phyloP scores from a whole-genome alignment of 2,888 invertebrate species.

The Fragum sueziense region DNA sequence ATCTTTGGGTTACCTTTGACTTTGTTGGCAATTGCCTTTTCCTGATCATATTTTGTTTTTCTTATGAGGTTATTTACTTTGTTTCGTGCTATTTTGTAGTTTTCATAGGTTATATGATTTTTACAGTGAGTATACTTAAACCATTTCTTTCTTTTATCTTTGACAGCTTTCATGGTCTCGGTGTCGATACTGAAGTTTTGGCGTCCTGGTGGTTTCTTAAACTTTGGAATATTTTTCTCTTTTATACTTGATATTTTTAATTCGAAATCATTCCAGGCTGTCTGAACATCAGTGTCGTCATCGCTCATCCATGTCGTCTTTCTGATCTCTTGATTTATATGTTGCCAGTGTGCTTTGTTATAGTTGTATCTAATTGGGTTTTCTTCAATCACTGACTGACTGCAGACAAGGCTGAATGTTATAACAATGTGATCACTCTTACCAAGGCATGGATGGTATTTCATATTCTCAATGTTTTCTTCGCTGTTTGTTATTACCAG shows the following conservation, averaged over 20 bases:
- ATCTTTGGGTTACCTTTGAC: neutral
- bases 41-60: slow-evolving; percentile 7
- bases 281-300: neutral
- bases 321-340: neutral
- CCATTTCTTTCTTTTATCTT: no score
- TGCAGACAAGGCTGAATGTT: no score
- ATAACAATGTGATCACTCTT: slow-evolving; percentile 1
- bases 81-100: slow-evolving; percentile 17
- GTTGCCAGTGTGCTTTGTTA: neutral
- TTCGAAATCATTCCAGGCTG: no score
- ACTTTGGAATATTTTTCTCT: neutral
- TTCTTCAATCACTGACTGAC: no score
- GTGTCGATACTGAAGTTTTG: neutral
- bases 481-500: neutral
- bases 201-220: neutral
- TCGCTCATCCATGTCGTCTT: neutral
- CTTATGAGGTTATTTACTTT: no score
- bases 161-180: no score
- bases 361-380: neutral
- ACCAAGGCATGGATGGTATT: neutral
- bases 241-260: neutral
- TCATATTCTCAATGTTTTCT: neutral
- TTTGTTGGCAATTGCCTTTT: neutral
- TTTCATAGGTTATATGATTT: neutral
- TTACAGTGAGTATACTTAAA: no score